These are phyloP conservation scores for Helicoverpa armigera DNA, from an alignment of 1,140 invertebrate species.

Conservation along the genomic window DNA sequence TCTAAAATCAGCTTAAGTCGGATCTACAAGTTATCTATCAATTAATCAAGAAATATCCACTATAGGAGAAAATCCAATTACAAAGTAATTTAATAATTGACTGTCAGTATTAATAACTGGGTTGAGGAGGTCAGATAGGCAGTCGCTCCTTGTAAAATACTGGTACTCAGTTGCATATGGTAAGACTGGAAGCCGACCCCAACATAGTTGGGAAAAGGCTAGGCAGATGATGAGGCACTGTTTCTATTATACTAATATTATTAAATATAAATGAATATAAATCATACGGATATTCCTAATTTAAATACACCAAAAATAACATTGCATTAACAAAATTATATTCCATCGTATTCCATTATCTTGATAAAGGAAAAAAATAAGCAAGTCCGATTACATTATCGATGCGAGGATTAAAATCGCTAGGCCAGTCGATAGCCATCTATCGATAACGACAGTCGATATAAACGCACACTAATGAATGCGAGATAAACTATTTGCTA, in stretches of 20 bases:
- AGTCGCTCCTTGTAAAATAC: no score
- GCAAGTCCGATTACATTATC: constrained; percentile 64
- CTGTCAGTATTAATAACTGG: no score
- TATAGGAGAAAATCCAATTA: no score
- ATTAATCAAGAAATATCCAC: background rate
- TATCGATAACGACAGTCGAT: constrained; percentile 61
- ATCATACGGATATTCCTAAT: background rate
- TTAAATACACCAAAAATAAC: background rate
- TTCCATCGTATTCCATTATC: constrained; percentile 46
- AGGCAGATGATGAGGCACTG: no score
- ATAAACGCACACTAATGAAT: constrained; percentile 18
- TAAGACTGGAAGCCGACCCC: no score
- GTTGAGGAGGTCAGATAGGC: no score
- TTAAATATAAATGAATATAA: no score
- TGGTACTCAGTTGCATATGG: no score
- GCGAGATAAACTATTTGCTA: constrained; percentile 12
- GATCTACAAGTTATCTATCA: background rate
- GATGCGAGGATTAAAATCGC: constrained; percentile 75
- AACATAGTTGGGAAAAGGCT: no score
- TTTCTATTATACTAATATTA: no score
- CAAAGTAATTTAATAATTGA: no score
- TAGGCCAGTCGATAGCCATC: constrained; percentile 69
- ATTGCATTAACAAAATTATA: background rate
- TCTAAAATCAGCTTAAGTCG: no score
- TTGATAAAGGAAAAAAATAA: constrained; percentile 55